A percentile compares a stretch with the other conserved stretches of the same genome.
phyloP scores from a whole-genome alignment of 35 echinoderm and acorn worm genomes.

The Lytechinus pictus region DNA sequence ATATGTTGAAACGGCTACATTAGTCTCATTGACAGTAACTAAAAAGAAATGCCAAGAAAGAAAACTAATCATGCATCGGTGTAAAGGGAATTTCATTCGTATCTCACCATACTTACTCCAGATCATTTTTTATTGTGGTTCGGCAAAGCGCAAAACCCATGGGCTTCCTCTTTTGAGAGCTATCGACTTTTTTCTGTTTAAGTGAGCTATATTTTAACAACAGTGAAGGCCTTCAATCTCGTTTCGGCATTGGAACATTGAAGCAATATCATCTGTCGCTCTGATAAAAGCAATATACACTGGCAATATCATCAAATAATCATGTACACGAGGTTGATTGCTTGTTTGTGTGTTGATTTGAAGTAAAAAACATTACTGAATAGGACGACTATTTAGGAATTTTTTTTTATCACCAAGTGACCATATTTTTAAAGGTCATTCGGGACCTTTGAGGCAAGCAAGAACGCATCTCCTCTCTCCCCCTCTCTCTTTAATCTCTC shows the following conservation, averaged over 20 bases:
- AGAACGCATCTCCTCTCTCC: too few relatives aligned
- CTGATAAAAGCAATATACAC: neutral
- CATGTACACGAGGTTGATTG: neutral
- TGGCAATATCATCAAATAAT: neutral
- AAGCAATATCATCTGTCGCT: neutral
- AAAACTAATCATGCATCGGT: neutral
- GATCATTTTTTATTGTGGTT: neutral
- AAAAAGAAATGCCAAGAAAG: neutral
- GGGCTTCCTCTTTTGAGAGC: neutral
- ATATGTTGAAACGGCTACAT: neutral
- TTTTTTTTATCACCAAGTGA: neutral
- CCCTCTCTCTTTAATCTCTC: neutral
- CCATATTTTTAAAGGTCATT: neutral
- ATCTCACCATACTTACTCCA: neutral
- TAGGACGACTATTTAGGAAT: neutral
- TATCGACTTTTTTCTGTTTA: neutral
- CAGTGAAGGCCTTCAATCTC: neutral
- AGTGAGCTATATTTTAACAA: neutral
- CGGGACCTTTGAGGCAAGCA: neutral
- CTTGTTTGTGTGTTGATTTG: neutral
- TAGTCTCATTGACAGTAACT: neutral
- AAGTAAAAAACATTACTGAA: neutral
- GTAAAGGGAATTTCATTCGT: neutral
- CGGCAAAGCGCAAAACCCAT: neutral
- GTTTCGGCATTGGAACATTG: neutral